A percentile compares a stretch with the other conserved stretches of the same genome.
phyloP scores from a whole-genome alignment of 2,797 vertebrate genomes.

The Melanotaenia maccullochi region DNA sequence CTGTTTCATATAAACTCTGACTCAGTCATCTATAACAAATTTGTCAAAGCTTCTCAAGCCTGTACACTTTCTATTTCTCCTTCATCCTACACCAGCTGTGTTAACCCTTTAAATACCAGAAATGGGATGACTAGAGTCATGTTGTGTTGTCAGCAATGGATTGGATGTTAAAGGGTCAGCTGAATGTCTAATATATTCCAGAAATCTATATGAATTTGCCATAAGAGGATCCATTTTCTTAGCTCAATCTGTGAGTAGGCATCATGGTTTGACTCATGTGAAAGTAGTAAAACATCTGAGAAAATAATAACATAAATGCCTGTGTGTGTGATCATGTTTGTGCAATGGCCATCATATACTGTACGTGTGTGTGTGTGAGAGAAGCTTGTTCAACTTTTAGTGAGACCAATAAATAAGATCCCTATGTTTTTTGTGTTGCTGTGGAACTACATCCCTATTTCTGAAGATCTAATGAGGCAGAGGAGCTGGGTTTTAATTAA shows the following conservation, averaged over 20 bases:
- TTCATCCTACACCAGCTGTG: too few relatives aligned
- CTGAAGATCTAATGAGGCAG: slow-evolving; percentile 35
- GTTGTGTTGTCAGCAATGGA: too few relatives aligned
- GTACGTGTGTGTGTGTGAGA: slow-evolving; percentile 2
- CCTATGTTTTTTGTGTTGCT: slow-evolving; percentile 10
- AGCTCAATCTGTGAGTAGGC: not conserved
- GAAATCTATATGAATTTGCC: not conserved
- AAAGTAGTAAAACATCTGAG: not conserved
- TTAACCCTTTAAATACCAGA: too few relatives aligned
- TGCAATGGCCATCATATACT: slow-evolving; percentile 7
- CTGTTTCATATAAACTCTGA: slow-evolving; percentile 3
- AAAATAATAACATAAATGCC: not conserved
- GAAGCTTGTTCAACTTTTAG: slow-evolving; percentile 55
- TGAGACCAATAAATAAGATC: slow-evolving; percentile 62
- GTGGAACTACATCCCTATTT: slow-evolving; percentile 20
- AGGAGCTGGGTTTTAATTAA: slow-evolving; percentile 53
- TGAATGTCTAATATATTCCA: not conserved
- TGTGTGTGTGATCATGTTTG: slow-evolving; percentile 27
- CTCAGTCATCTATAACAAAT: not conserved
- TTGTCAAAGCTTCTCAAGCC: not conserved
- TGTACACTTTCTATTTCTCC: not conserved
- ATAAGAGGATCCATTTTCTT: not conserved
- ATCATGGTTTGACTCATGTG: slow-evolving; percentile 4
- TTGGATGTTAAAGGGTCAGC: too few relatives aligned
- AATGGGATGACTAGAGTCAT: too few relatives aligned